Base-by-base conservation (phyloP, 2,888 invertebrate species). In the Pristionchus arcanus region DNA sequence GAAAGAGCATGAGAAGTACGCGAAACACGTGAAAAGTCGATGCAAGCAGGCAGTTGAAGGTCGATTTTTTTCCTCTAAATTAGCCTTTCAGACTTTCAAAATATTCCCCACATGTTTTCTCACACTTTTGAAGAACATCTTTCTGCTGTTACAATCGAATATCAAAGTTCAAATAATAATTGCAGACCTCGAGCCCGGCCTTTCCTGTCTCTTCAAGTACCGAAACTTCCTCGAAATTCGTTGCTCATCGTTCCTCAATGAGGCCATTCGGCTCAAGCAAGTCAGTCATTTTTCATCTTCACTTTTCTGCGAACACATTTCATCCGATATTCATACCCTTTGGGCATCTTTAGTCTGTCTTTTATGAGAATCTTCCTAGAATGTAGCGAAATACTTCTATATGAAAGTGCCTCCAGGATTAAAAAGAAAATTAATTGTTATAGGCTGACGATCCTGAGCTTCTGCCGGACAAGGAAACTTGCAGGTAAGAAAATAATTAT, bases 181-280 rank as follows among this genome's bases (percentile, higher is more conserved):
- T 91, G 31, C 89, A 93, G 93, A 92, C 31, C 91, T 92, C 81
- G 92, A 92, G n/a, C 85, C 90, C 53, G 90, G 91, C 7, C 89
- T 93, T 19, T 91, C 92, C 59, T 93, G 93, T 86, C 91, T 93
- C 59, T 92, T 90, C 88, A 91, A 91, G 77, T 92, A 93, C 74
- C 92, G 92, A 59, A 91, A 92, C 13, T 93, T 93, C 77, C 90
- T 93, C 49, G 90, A 91, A 90, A 91, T 92, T 88, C 90, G 92
- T 37, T 93, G 93, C 77, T 92, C 92, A 34, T 92, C 92, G 25
- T 93, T 92, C 63, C 81, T 92, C 28, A 92, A 93, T 49, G 93
- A 93, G 71, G 92, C 93, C 11, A 77, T 91, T 31, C 90, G 90
- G 25, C 89, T 92, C 16, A 86, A 91, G 37, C 90, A 91, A 87